Percentiles rank a stretch among this genome's conserved stretches.
Conservation (phyloP, 2,797 vertebrate genomes). For the Chelidonichthys spinosus region DNA sequence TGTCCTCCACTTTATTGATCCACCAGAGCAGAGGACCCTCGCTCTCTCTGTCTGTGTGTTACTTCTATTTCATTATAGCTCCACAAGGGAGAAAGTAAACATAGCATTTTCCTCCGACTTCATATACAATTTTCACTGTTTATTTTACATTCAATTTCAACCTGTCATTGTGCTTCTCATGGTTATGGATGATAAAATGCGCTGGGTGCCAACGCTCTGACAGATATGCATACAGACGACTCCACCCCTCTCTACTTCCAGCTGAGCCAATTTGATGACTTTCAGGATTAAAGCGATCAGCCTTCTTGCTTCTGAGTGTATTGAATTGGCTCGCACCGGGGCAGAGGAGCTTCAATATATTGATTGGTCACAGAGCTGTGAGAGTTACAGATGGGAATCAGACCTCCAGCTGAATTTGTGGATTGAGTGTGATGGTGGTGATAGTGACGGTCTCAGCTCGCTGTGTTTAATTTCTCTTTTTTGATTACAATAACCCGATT, state of each 20-base stretch:
- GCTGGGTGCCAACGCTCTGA: neutral
- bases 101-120: neutral
- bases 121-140: neutral
- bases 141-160: conserved; percentile 6
- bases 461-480: conserved; percentile 37
- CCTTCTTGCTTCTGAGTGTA: conserved; percentile 29
- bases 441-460: conserved; percentile 26
- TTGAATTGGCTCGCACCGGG: conserved; percentile 28
- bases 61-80: conserved; percentile 2
- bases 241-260: neutral
- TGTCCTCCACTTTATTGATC: conserved; percentile 21
- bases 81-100: neutral
- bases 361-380: conserved; percentile 66
- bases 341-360: conserved; percentile 61
- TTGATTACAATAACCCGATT: conserved; percentile 4
- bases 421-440: conserved; percentile 40
- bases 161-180: neutral
- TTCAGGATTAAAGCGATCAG: conserved; percentile 48
- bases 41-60: neutral
- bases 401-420: conserved; percentile 52
- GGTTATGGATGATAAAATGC: neutral
- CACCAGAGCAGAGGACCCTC: neutral
- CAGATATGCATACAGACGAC: neutral
- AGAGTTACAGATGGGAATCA: conserved; percentile 58
- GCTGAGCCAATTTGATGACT: conserved; percentile 40